phyloP scores from a whole-genome alignment of 1,140 invertebrate genomes.

The Thrips palmi region DNA sequence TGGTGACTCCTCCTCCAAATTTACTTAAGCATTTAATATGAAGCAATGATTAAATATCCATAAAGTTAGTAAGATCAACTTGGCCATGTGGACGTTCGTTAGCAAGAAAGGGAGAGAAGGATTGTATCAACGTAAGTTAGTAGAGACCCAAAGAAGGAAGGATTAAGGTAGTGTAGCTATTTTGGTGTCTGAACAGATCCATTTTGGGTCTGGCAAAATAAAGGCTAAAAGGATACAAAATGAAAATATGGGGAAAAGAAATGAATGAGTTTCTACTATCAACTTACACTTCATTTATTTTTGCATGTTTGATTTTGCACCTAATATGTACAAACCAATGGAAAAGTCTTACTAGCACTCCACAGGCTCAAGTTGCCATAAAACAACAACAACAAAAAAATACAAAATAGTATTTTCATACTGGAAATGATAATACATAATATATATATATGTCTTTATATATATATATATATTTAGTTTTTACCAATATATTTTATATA shows the following conservation, averaged over 20 bases:
- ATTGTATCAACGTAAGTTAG: neutral
- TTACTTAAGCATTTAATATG: no score
- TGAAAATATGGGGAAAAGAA: constrained; percentile 2
- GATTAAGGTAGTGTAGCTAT: neutral
- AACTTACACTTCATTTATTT: constrained; percentile 2
- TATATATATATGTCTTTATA: no score
- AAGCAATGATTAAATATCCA: no score
- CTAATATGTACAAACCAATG: no score
- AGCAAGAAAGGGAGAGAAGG: constrained; percentile 6
- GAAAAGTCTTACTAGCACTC: constrained; percentile 8
- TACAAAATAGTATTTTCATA: no score
- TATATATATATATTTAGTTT: constrained; percentile 10
- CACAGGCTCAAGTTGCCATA: constrained; percentile 13
- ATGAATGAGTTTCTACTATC: constrained; percentile 6
- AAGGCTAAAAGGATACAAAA: no score
- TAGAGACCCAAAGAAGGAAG: neutral
- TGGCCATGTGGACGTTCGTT: constrained; percentile 11
- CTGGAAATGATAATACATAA: no score
- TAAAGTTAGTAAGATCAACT: no score
- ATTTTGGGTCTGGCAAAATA: constrained; percentile 6
- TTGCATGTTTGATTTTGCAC: constrained; percentile 5
- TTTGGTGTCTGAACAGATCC: constrained; percentile 5
- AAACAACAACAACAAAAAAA: no score
- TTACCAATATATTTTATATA: neutral
- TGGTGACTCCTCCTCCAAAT: no score